Evolutionary conservation across 2,113 vertebrate species (phyloP), one percentile per base, ranked within the genome.

Genomic region (Morone saxatilis): DNA sequence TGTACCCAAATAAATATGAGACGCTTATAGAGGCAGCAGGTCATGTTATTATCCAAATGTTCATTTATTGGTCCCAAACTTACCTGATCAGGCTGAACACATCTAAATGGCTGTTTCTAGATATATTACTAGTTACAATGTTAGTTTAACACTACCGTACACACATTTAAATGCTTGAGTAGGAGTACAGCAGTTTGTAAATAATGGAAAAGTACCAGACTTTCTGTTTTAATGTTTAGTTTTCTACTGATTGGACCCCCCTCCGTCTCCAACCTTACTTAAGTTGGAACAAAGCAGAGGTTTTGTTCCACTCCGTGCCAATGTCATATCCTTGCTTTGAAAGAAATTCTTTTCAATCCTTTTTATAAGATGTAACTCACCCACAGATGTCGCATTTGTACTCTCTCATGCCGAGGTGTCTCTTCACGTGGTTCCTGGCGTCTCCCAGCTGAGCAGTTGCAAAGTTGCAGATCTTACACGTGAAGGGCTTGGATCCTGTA

Each of bases 401-500:
- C 93, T 99, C 98, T 86, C 97, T 96, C 98, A 99, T 98, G 92
- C 98, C 98, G 82, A 99, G 97, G 94, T 99, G 98, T 93, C 98
- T 97, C 94, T 99, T 99, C 91, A 99, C 97, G 57, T 99, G 98
- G 96, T 99, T 99, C 88, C 98, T 97, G 91, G 98, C 98, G 83
- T 99, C 98, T 88, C 98, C 98, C 69, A 99, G 96, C 95, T 99
- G 98, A 94, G 98, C 98, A 12, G 98, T 98, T 84, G 98, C 97
- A 94, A 99, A 99, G 94, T 97, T 97, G 96, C 98, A 99, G 95
- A 99, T 98, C 94, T 98, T 99, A 94, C 98, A 99, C 94, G 96
- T 98, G 96, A 99, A 99, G 71, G 98, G 98, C 91, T 99, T 99
- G 79, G 98, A 99, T 93, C 98, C 98, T 99, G 94, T 87, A 93